Base-by-base conservation (phyloP, 2,797 vertebrate genomes). In the Valencia hispanica region DNA sequence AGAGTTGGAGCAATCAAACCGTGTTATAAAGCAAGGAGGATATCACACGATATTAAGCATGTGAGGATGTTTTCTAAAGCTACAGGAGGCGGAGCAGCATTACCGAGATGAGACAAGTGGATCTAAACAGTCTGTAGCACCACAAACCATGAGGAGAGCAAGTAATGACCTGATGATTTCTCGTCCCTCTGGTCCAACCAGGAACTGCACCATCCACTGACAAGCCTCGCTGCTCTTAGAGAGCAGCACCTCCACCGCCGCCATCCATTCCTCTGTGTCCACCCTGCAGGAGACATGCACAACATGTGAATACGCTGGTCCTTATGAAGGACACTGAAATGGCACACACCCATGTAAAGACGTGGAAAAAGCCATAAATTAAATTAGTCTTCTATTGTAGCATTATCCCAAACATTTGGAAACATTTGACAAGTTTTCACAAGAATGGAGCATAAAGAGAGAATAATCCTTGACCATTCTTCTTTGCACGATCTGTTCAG, bases 231-330 rank as follows among this genome's bases (percentile, higher is more conserved):
- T 96, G 94, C 97, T 99, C 94, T 98, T 99, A 34, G 97, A 96
- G 73, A 99, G 96, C 90, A 99, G 86, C 25, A 97, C 97, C 92
- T 99, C 98, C 78, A 99, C 97, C 18, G 97, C 97, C 10, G 98
- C 96, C 91, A 99, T 97, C 98, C 98, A 99, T 87, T 99, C 98
- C 91, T 99, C 98, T 55, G 98, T 99, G 91, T 99, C 98, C 90
- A 96, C 96, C 94, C 98, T 99, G 92, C 55, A 92, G 89, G 41
- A 10, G 45, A 27, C 4, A 22, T 20, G 87, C 70, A 75, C 0
- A 63, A n/a, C 66, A 4, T 14, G 12, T 15, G 2, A 69, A 30
- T 1, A 30, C 51, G 4, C 0, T 30, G 63, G 39, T 45, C 53
- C 53, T 65, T 3, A 18, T 30, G 5, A 47, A 18, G 6, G 27